These are phyloP conservation scores for Sebastes iracundus DNA, from an alignment of 2,797 vertebrate species.

Conservation along the genomic window DNA sequence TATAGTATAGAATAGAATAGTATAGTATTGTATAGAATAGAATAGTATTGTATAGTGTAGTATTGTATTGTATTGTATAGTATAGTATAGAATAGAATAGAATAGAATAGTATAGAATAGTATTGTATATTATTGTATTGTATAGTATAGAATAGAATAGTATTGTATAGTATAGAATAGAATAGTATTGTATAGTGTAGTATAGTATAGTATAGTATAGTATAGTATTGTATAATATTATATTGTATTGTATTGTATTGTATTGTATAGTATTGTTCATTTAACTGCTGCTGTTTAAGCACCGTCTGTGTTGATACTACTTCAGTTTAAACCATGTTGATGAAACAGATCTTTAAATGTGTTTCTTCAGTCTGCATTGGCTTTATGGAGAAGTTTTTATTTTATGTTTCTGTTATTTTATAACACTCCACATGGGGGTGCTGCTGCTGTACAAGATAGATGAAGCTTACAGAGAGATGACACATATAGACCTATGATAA, in stretches of 20 bases:
- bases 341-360: no score
- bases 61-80: no score
- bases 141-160: rapidly evolving
- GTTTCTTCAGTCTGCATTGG: background rate
- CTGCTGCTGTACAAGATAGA: slow-evolving; percentile 40
- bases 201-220: no score
- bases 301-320: background rate
- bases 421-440: slow-evolving; percentile 21
- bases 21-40: no score
- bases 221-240: no score
- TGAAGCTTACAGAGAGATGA: background rate
- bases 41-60: no score
- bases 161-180: no score
- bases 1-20: rapidly evolving
- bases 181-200: rapidly evolving
- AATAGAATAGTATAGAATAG: no score
- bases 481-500: background rate
- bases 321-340: background rate
- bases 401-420: background rate
- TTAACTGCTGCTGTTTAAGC: background rate
- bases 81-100: no score
- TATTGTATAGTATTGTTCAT: background rate
- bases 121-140: no score
- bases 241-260: no score
- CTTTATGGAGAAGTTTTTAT: background rate